phyloP scores from a whole-genome alignment of 2,797 vertebrate species.

The Simalia tracyae region DNA sequence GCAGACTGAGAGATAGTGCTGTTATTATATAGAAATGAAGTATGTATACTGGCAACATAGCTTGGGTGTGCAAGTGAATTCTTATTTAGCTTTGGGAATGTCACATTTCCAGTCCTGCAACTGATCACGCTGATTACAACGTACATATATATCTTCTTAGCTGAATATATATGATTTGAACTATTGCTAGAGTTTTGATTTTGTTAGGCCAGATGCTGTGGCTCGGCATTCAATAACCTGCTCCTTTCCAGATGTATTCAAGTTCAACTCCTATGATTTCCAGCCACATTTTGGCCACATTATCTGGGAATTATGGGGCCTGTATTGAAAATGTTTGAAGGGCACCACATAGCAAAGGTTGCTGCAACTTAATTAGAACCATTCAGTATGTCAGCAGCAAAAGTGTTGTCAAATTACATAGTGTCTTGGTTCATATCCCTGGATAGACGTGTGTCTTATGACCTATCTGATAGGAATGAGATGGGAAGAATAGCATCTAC shows the following conservation, averaged over 20 bases:
- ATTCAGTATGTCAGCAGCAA: conserved; percentile 4
- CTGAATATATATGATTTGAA: background rate
- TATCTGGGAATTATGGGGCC: too few relatives aligned
- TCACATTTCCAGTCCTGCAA: background rate
- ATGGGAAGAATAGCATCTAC: conserved; percentile 10
- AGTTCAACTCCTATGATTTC: too few relatives aligned
- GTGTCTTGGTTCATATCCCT: background rate
- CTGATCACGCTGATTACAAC: background rate
- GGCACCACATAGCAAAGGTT: background rate
- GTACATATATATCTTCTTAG: background rate
- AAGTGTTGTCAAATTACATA: background rate
- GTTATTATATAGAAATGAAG: background rate
- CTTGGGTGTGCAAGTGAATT: background rate
- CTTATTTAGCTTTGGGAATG: background rate
- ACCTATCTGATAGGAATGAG: background rate
- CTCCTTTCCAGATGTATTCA: too few relatives aligned
- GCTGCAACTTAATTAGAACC: background rate
- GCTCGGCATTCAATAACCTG: too few relatives aligned
- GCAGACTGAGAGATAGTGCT: background rate
- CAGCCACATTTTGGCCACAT: too few relatives aligned
- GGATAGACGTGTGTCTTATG: conserved; percentile 3
- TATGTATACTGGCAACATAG: background rate
- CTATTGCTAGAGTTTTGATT: background rate
- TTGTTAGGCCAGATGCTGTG: background rate
- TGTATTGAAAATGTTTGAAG: too few relatives aligned